A percentile compares a stretch with the other conserved stretches of the same genome.
These are phyloP conservation scores for Gobiocypris rarus DNA, from an alignment of 2,113 vertebrate genomes.

Conservation along the genomic window DNA sequence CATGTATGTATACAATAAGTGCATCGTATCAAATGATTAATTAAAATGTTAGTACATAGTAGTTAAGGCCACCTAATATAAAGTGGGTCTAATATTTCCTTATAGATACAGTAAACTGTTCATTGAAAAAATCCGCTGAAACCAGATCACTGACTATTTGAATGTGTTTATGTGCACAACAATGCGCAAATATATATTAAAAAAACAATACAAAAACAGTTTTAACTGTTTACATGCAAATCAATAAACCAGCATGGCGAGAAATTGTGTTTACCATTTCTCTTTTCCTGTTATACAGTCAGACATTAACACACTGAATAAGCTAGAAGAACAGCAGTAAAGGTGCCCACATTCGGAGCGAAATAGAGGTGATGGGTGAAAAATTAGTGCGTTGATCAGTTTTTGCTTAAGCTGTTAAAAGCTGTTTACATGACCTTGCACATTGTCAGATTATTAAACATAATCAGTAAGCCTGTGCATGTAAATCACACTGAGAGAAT, in stretches of 20 bases:
- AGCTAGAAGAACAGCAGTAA: not conserved
- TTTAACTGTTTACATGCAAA: not conserved
- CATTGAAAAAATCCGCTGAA: not conserved
- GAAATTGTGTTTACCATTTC: not conserved
- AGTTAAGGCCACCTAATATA: no score
- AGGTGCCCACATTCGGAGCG: not conserved
- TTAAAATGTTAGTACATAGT: no score
- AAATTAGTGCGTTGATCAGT: not conserved
- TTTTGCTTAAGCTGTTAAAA: not conserved
- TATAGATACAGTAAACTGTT: not conserved
- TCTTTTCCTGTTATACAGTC: not conserved
- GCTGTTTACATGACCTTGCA: not conserved
- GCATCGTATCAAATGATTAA: no score
- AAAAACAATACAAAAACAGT: not conserved
- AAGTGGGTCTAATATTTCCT: not conserved
- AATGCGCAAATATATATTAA: not conserved
- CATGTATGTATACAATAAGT: no score
- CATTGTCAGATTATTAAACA: not conserved
- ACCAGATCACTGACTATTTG: not conserved
- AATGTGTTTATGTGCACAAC: not conserved
- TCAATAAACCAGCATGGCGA: not conserved
- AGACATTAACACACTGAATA: not conserved
- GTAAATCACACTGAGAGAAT: not conserved
- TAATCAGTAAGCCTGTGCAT: not conserved
- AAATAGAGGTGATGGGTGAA: not conserved